Conservation (phyloP, 2,888 invertebrate genomes). For the Trisateles emortualis region DNA sequence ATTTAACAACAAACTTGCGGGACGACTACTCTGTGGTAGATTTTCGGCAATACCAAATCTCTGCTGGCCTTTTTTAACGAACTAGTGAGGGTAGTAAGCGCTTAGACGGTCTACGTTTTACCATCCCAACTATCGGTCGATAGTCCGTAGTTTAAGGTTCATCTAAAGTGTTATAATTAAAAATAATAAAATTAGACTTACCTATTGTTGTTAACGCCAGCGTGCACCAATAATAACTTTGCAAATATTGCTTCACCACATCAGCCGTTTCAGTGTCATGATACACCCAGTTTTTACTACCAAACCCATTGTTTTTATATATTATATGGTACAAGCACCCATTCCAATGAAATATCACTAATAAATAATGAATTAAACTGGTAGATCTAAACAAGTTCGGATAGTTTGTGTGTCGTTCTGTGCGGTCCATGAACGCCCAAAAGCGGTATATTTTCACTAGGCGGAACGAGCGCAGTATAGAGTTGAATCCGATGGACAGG, state of each 20-base stretch:
- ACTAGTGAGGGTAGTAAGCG: no score
- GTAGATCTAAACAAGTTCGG: constrained; percentile 98
- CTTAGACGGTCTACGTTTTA: no score
- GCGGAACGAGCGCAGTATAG: constrained; percentile 97
- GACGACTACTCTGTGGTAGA: no score
- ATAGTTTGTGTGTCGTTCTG: constrained; percentile 99
- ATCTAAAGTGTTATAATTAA: neutral
- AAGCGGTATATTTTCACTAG: constrained; percentile 99
- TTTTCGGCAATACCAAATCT: no score
- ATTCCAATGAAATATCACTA: constrained; percentile 99
- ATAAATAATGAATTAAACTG: constrained; percentile 97
- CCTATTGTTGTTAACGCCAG: constrained; percentile 98
- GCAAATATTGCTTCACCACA: constrained; percentile 97
- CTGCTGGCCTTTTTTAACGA: no score
- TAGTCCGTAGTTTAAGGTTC: no score
- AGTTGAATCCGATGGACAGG: constrained; percentile 98
- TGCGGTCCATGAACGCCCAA: constrained; percentile 99
- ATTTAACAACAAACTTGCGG: no score
- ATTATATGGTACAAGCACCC: constrained; percentile 99
- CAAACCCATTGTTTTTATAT: constrained; percentile 97
- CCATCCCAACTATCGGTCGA: no score
- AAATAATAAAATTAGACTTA: constrained; percentile 61
- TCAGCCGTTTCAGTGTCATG: constrained; percentile 94
- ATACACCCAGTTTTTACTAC: constrained; percentile 97
- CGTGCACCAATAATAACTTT: constrained; percentile 99